phyloP scores from a whole-genome alignment of 1,140 invertebrate genomes.

The Phenacoccus solenopsis region DNA sequence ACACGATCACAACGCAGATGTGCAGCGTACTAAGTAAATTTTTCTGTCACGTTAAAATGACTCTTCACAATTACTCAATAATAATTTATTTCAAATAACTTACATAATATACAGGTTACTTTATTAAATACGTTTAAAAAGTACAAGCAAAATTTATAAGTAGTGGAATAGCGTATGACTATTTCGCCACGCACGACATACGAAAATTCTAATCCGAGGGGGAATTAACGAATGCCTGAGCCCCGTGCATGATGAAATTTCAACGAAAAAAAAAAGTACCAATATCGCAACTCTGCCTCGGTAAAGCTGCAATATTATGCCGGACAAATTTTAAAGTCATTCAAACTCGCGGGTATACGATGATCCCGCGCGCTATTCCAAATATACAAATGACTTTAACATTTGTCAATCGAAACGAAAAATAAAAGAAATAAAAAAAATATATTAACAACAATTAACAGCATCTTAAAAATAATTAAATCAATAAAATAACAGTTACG shows the following conservation, averaged over 20 bases:
- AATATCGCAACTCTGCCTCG: conserved; percentile 10
- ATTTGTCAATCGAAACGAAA: background rate
- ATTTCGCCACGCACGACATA: conserved; percentile 15
- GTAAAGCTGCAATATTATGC: conserved; percentile 6
- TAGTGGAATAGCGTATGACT: conserved; percentile 11
- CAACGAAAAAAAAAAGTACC: background rate
- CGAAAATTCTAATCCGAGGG: conserved; percentile 4
- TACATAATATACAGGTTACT: conserved; percentile 18
- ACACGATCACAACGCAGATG: too few relatives aligned
- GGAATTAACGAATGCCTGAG: conserved; percentile 9
- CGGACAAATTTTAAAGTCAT: conserved; percentile 5
- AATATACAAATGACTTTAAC: background rate
- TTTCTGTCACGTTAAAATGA: background rate
- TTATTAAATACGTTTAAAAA: conserved; percentile 13
- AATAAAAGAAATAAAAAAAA: conserved; percentile 2
- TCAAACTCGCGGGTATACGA: background rate
- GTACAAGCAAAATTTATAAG: conserved; percentile 11
- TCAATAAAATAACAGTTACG: conserved; percentile 12
- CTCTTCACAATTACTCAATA: background rate
- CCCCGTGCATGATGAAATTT: conserved; percentile 13
- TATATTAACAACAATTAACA: conserved; percentile 15
- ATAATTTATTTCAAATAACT: conserved; percentile 13
- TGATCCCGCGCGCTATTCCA: background rate
- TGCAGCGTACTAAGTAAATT: too few relatives aligned
- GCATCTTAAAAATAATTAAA: conserved; percentile 11